phyloP scores from a whole-genome alignment of 2,797 vertebrate genomes.

The Manis pentadactyla region DNA sequence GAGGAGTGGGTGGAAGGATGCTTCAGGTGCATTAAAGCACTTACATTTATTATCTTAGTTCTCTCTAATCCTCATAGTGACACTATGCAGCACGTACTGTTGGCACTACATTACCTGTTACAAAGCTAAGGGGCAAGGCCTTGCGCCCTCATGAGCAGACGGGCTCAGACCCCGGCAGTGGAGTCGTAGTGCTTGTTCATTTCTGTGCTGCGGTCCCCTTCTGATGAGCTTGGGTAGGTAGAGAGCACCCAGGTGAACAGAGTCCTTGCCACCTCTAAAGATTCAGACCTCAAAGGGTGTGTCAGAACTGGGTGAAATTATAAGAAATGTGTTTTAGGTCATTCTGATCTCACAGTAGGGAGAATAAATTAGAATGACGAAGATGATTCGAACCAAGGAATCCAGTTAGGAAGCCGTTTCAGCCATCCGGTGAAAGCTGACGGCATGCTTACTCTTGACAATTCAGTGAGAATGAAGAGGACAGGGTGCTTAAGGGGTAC shows the following conservation, averaged over 20 bases:
- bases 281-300: neutral
- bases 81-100: neutral
- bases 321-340: neutral
- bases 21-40: neutral
- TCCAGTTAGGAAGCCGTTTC: neutral
- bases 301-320: neutral
- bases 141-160: no score
- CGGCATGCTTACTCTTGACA: neutral
- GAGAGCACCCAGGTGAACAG: no score
- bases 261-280: neutral
- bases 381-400: neutral
- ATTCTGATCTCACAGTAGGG: neutral
- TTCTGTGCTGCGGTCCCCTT: neutral
- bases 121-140: neutral
- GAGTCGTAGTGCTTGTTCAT: fast-evolving
- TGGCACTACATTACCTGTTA: neutral
- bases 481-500: neutral
- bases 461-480: neutral
- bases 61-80: neutral
- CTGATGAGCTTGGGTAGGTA: no score
- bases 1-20: neutral
- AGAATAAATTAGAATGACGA: neutral
- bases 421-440: neutral
- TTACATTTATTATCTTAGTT: neutral
- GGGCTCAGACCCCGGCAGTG: neutral